Conservation (phyloP, 2,113 vertebrate genomes). For the Alectura lathami region DNA sequence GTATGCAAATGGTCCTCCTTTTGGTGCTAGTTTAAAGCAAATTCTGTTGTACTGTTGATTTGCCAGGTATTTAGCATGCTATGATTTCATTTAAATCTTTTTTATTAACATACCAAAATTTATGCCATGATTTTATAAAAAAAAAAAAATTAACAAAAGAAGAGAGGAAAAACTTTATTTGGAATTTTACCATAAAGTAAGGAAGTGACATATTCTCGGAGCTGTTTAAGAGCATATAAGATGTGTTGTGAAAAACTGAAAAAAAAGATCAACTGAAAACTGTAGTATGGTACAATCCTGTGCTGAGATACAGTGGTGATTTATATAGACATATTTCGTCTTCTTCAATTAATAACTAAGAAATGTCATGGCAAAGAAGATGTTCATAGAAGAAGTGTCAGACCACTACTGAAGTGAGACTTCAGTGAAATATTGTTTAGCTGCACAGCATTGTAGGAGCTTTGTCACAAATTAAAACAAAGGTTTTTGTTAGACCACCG, state of each 20-base stretch:
- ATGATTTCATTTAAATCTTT: background rate
- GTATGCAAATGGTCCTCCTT: background rate
- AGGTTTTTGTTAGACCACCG: background rate
- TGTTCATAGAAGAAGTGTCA: background rate
- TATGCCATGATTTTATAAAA: background rate
- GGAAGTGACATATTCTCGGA: background rate
- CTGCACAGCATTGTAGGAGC: background rate
- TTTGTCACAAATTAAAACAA: background rate
- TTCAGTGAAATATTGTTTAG: background rate
- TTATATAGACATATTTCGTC: background rate
- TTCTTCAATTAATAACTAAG: background rate
- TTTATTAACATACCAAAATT: background rate
- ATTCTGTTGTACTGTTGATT: background rate
- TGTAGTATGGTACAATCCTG: background rate
- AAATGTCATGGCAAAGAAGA: background rate
- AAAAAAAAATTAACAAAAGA: background rate
- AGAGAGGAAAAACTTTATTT: background rate
- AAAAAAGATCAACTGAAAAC: background rate
- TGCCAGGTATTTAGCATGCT: background rate
- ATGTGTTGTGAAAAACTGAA: background rate
- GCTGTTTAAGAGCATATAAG: background rate
- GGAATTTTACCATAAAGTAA: background rate
- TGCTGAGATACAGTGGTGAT: accelerated
- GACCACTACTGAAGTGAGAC: background rate
- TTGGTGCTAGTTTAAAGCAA: background rate